Evolutionary conservation across 30 jellyfish, hydroid and myxozoan genomes (phyloP), one percentile per base, ranked within the genome.

Genomic region (Rhopilema esculentum): DNA sequence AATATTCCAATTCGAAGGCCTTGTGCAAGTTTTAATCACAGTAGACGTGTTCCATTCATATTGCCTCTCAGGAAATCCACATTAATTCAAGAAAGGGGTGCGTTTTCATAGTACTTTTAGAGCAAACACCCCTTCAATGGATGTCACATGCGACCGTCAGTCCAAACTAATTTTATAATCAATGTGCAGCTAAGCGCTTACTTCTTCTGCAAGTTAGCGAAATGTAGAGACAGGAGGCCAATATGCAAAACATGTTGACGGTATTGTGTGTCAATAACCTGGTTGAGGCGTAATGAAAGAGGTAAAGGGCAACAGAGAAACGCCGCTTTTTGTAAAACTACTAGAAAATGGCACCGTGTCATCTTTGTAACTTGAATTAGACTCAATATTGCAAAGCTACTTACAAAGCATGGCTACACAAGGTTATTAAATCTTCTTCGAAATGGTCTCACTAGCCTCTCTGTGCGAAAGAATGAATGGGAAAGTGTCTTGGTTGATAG

Each of bases 61-160:
- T 30, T 78, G 27, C 28, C 65, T 49, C 9, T 27, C 77, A 62
- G 88, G 88, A 78, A 78, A 78, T 78, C 79, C 68, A 77, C 30
- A 77, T 49, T 49, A 77, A 77, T 52, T 77, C 74, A 53, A 24
- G 17, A 31, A 66, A 31, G 51, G 9, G 33, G 33, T 23, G 30
- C 77, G 33, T 66, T 66, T 23, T 40, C 57, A 40, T 40, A 6
- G 9, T 12, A 40, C 9, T 40, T 40, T 2, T 2, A 40, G 57
- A 40, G 57, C 57, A 40, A 40, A 40, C 57, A 40, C 57, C 57
- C 57, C 57, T 2, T 40, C 57, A 40, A 40, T 40, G 12, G 57
- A 40, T 6, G 57, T 40, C 57, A 40, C 57, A 40, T 40, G 57
- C 57, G 57, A 40, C 57, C 57, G 12, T 40, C 57, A 40, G 57